Conservation (phyloP, 2,797 vertebrate species). For the Erethizon dorsatum region DNA sequence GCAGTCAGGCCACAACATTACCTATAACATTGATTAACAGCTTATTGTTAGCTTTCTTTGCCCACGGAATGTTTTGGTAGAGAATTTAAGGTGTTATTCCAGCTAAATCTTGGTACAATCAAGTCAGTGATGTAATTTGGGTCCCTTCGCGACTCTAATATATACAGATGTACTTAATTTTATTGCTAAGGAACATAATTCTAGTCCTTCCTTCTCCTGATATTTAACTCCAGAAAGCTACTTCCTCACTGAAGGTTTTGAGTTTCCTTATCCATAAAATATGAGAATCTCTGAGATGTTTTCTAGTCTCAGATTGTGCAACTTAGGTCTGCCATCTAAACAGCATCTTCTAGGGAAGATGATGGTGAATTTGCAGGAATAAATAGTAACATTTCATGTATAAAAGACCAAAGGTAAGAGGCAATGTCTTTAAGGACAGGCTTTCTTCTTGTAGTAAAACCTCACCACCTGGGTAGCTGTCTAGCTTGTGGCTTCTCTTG, state of each 20-base stretch:
- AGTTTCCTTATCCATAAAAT: background rate
- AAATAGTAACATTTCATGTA: background rate
- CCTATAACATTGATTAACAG: background rate
- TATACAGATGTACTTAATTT: constrained; percentile 63
- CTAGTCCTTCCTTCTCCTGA: background rate
- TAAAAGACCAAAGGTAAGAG: background rate
- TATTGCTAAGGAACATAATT: constrained; percentile 47
- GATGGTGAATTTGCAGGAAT: background rate
- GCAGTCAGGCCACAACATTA: background rate
- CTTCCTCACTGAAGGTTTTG: background rate
- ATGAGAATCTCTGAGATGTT: background rate
- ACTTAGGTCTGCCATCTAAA: background rate
- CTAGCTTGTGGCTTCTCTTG: background rate
- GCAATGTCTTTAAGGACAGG: background rate
- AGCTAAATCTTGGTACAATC: background rate
- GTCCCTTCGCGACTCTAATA: constrained; percentile 13
- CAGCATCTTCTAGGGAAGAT: background rate
- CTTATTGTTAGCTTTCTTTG: constrained; percentile 27
- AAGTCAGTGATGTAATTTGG: background rate
- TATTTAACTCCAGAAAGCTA: background rate
- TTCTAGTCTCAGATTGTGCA: background rate
- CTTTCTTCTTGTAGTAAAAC: background rate
- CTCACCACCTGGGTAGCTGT: background rate
- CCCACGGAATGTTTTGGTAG: background rate
- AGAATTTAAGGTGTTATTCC: constrained; percentile 26